Conservation (phyloP, 2,797 vertebrate genomes). For the Coregonus sp. region DNA sequence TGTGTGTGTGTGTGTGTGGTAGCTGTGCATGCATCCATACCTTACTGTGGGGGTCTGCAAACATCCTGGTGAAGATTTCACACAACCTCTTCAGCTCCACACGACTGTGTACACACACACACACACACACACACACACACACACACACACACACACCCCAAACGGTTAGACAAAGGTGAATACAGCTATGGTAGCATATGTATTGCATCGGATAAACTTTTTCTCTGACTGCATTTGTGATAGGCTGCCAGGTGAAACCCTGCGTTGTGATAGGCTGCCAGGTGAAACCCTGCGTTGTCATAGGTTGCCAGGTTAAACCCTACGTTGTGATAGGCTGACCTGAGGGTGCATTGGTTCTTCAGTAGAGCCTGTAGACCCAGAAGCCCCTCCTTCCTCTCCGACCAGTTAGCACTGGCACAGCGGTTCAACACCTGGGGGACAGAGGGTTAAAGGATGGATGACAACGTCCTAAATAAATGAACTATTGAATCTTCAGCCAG, state of each 20-base stretch:
- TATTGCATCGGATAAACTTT: neutral
- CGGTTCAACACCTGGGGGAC: constrained; percentile 84
- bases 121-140: constrained; percentile 7
- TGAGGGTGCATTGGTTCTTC: constrained; percentile 93
- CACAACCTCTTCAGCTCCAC: constrained; percentile 97
- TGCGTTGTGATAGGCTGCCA: too few relatives aligned
- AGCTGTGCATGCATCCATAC: constrained; percentile 75
- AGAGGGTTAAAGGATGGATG: neutral
- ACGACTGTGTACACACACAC: constrained; percentile 75
- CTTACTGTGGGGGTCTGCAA: constrained; percentile 99
- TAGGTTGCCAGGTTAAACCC: too few relatives aligned
- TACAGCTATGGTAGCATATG: neutral
- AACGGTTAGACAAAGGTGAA: neutral
- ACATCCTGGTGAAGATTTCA: constrained; percentile 99
- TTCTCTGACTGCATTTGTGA: neutral
- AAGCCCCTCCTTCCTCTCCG: constrained; percentile 94
- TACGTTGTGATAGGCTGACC: constrained; percentile 67
- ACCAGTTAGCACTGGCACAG: constrained; percentile 96
- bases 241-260: too few relatives aligned
- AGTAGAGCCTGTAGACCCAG: constrained; percentile 89
- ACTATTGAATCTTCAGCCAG: too few relatives aligned
- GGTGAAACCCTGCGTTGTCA: too few relatives aligned
- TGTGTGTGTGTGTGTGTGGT: constrained; percentile 4
- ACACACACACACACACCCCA: too few relatives aligned
- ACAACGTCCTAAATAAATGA: neutral